Conservation (phyloP, 2,888 invertebrate genomes). For the Rutpela maculata region DNA sequence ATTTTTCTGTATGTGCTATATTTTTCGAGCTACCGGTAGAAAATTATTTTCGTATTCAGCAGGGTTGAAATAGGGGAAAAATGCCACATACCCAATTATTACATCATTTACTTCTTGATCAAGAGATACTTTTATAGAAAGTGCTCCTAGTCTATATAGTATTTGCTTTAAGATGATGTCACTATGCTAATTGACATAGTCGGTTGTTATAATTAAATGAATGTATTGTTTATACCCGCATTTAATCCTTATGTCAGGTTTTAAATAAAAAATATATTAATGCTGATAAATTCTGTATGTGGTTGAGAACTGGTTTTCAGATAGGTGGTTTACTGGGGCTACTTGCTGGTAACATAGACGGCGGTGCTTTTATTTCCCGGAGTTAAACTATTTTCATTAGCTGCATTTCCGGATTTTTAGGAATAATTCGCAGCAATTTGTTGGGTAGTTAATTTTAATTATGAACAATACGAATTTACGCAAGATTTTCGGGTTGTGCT, state of each 20-base stretch:
- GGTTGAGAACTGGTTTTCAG: constrained; percentile 17
- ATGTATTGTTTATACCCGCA: constrained; percentile 7
- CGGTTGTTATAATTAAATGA: background rate
- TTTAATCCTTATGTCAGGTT: background rate
- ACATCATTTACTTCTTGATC: too few species aligned
- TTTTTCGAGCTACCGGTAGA: too few species aligned
- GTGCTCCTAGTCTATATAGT: too few species aligned
- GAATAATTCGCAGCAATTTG: too few species aligned
- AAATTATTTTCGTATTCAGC: too few species aligned
- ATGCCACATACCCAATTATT: too few species aligned
- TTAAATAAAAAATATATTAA: background rate
- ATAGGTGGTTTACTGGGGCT: constrained; percentile 10
- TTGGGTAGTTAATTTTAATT: too few species aligned
- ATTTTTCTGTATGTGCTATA: too few species aligned
- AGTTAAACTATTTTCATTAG: background rate
- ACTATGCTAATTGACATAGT: constrained; percentile 22
- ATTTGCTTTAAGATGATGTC: constrained; percentile 36
- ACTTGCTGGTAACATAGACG: constrained; percentile 2
- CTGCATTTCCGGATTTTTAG: background rate
- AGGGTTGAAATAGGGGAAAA: too few species aligned
- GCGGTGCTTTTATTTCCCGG: background rate
- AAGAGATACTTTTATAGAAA: too few species aligned
- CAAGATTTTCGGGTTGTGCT: too few species aligned
- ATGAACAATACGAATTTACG: too few species aligned
- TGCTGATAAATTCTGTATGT: background rate